Conservation (phyloP, 2,888 invertebrate genomes). For the Chirona hameri region DNA sequence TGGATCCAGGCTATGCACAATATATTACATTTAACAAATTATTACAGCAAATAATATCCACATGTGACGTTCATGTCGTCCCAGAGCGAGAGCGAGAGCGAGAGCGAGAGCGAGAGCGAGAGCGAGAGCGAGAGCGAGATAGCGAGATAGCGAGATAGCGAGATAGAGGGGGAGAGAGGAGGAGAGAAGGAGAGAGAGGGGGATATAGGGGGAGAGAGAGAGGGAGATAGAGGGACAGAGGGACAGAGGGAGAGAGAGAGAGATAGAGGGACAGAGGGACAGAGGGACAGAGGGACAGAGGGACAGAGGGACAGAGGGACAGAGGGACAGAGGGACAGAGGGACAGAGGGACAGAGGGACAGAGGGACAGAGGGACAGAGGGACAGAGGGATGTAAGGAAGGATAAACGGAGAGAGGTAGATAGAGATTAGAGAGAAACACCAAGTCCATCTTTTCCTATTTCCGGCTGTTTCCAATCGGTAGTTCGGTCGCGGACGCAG, state of each 20-base stretch:
- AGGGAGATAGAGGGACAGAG: not conserved
- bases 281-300: not conserved
- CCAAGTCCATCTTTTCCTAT: not conserved
- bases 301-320: not conserved
- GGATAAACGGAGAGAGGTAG: not conserved
- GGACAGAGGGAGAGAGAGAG: not conserved
- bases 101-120: no score
- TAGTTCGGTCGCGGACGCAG: not conserved
- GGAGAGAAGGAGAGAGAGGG: not conserved
- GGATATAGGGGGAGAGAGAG: not conserved
- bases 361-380: not conserved
- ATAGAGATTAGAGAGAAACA: not conserved
- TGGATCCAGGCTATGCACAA: no score
- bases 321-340: not conserved
- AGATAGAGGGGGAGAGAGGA: no score
- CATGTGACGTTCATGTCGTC: no score
- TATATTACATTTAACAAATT: no score
- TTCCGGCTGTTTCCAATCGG: constrained; percentile 22
- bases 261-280: not conserved
- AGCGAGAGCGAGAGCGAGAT: no score
- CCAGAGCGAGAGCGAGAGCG: no score
- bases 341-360: not conserved
- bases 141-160: no score
- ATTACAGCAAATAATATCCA: no score
- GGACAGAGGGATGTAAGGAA: not conserved